Percentiles rank a stretch among this genome's conserved stretches.
Evolutionary conservation across 2,113 vertebrate genomes (phyloP).

Genomic region (Strix uralensis): DNA sequence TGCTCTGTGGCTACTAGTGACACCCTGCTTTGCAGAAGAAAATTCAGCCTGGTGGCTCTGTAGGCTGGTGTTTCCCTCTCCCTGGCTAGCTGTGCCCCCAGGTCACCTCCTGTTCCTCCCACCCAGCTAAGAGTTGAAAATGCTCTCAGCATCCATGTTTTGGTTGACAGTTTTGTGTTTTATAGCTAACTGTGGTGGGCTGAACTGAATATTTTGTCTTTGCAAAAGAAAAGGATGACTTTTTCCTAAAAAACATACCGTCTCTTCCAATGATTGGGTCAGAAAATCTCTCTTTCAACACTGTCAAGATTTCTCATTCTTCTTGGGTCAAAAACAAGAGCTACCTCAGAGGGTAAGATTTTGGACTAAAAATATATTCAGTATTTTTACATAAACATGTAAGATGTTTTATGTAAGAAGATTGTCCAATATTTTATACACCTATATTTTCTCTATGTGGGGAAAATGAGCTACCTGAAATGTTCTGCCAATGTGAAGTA

Average conservation of each 20-base stretch:
- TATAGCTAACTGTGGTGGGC: background rate
- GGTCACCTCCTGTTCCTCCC: background rate
- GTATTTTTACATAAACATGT: constrained; percentile 2
- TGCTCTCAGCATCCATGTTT: background rate
- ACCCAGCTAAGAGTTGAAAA: background rate
- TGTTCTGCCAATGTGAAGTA: background rate
- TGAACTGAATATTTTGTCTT: background rate
- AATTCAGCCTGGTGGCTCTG: background rate
- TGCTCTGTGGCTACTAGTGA: background rate
- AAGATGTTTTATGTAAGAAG: constrained; percentile 4
- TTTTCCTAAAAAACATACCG: background rate
- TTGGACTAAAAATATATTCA: constrained; percentile 1
- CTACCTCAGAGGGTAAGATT: background rate
- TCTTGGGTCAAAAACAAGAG: background rate
- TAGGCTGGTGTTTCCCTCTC: background rate
- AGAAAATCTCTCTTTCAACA: constrained; percentile 1
- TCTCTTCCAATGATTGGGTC: background rate
- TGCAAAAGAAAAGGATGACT: background rate
- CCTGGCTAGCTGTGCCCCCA: background rate
- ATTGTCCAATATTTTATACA: constrained; percentile 13
- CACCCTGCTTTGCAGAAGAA: background rate
- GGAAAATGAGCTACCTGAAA: background rate
- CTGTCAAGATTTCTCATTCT: background rate
- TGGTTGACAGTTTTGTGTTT: background rate
- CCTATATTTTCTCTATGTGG: background rate